Evolutionary conservation across 2,797 vertebrate genomes (phyloP), one percentile per base, ranked within the genome.

Genomic region (Dendrocincla tyrannina): DNA sequence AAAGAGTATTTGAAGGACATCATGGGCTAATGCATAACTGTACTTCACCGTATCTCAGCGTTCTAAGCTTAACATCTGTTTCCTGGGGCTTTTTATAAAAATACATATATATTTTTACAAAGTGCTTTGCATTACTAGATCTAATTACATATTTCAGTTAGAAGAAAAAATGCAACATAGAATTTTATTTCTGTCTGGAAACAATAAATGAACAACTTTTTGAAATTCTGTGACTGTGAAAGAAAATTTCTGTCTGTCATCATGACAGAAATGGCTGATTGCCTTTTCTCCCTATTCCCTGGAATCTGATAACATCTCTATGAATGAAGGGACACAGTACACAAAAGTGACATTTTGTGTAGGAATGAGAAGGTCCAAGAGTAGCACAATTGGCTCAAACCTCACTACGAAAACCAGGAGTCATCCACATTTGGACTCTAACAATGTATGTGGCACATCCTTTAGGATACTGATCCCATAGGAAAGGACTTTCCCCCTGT

Each of bases 231-330:
- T 17, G 55, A 80, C 84, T 52, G 60, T 33, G 70, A 97, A 91
- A 91, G 74, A 87, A 95, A 97, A 85, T 28, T 58, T 92, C 77
- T 87, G 94, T 67, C 92, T 96, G 94, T 93, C 91, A 95, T 95
- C 88, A 85, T 9, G 13, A 79, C 58, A 90, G 59, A 95, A 97
- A 91, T 5, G 73, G 86, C 83, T 92, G 93, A 96, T 18, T 75
- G 68, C 52, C 56, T 79, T 89, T 83, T 74, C 23, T 67, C 35
- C 37, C 41, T 60, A 15, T 23, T 52, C 56, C 47, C 19, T 41
- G 53, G 64, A 93, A 97, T 72, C 75, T 74, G 91, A 62, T 78
- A 91, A 86, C 25, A 66, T 28, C 16, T 60, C 64, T 41, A 66
- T 16, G 56, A 94, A 80, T 16, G 66, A 94, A 91, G 44, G 82